Base-by-base conservation (phyloP, 1,140 invertebrate genomes). In the Rhagoletis pomonella region DNA sequence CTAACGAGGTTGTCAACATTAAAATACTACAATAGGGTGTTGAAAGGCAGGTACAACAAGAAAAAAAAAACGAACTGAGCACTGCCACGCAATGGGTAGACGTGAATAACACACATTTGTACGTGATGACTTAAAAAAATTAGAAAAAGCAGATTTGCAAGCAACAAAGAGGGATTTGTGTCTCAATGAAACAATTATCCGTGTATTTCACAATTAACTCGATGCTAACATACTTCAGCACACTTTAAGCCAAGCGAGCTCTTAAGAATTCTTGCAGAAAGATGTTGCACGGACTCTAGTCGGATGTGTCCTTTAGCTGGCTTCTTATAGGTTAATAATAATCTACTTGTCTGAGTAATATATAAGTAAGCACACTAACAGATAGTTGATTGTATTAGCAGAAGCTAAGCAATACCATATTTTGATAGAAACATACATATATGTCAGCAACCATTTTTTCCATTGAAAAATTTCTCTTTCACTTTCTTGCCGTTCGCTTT, bases 1-100 rank as follows among this genome's bases (percentile, higher is more conserved):
- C 67, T 73, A 73, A 73, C 67, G 67, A 73, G 67, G 67, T 73
- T 73, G 67, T 73, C 67, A 73, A 73, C 67, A 73, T 47, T 73
- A 17, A 12, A 47, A 29, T 29, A 29, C 44, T 7, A 73, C 44
- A 73, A 73, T 42, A 44, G 67, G 67, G 44, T 73, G 42, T 47
- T 17, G 12, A 73, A 73, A 9, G 39, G 44, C 6, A n/a, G 7
- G 10, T 29, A 29, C 29, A 29, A 29, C 29, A 29, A 29, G 29
- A 29, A 29, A 44, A 47, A 0, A 69, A 4, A 73, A 44, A 2
- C 42, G 14, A 73, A 17, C 42, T 73, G 42, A 73, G 67, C 67
- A 5, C 10, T 39, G 10, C 39, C 67, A 73, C 4, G 14, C 39
- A 4, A 73, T 44, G 5, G 42, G 17, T 7, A 62, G 4, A 4